Percentiles rank a stretch among this genome's conserved stretches.
Conservation (phyloP, 2,888 invertebrate species). For the Boloria euphrosyne region DNA sequence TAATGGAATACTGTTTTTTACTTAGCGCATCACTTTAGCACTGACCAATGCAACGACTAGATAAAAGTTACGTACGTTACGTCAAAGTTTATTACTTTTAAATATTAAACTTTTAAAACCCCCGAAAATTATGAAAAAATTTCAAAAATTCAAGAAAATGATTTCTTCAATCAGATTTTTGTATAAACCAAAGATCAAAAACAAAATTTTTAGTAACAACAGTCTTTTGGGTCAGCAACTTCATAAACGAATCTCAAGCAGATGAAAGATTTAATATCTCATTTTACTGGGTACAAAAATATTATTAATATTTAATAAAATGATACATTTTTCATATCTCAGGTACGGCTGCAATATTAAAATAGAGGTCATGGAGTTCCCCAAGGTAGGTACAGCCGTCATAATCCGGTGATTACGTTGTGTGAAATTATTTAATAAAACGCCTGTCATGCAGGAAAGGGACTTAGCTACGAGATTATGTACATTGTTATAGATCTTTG, state of each 20-base stretch:
- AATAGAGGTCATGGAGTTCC: conserved; percentile 28
- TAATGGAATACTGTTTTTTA: no score
- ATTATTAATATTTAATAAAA: conserved; percentile 38
- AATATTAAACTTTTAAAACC: no score
- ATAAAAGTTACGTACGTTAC: no score
- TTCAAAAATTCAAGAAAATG: no score
- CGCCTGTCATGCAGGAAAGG: conserved; percentile 5
- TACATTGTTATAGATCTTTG: neutral
- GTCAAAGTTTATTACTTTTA: no score
- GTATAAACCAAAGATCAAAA: no score
- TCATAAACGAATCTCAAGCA: neutral
- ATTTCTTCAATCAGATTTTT: no score
- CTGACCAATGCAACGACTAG: no score
- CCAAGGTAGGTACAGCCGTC: conserved; percentile 25
- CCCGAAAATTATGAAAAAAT: no score
- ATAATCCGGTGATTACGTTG: conserved; percentile 25
- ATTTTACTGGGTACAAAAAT: conserved; percentile 20
- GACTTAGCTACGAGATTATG: neutral
- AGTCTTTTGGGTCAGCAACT: no score
- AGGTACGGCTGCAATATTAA: conserved; percentile 27
- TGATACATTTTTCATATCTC: conserved; percentile 29
- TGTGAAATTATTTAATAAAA: conserved; percentile 24
- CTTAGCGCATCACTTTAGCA: no score
- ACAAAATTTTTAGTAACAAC: no score
- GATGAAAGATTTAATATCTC: conserved; percentile 25